Evolutionary conservation across 37 sponge, comb jelly and placozoan species (phyloP), one percentile per base, ranked within the genome.

Genomic region (Geodia barretti): DNA sequence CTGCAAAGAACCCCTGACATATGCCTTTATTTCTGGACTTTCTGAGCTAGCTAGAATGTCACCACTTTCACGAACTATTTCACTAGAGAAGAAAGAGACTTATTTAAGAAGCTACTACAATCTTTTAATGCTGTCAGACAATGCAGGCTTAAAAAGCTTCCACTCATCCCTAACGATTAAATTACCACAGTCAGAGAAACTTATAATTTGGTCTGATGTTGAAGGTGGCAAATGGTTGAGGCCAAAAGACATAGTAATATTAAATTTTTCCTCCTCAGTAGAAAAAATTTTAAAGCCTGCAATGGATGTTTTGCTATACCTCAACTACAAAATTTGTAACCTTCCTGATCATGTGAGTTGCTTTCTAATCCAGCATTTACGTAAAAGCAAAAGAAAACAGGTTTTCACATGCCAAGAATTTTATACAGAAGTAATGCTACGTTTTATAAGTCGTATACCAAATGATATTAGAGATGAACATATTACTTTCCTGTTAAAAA

Each of bases 151-250:
- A 31, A 33, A 33, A 3, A 28, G 14, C 23, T 33, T 84, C 14
- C 11, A 8, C 1, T 2, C 54, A 33, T n/a, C 79, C 0, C 21
- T 63, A 1, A 79, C 9, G 64, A 17, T 19, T 41, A 17, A n/a
- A 3, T 32, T 86, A 0, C 65, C 39, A 20, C 29, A 39, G 3
- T 74, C 37, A 20, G 40, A 63, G 1, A 0, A 62, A 2, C 8
- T 39, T 1, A 39, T 86, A n/a, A 38, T 86, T 17, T 86, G 87
- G 87, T 79, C 80, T 41, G 80, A 79, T 29, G 69, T 72, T 4
- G 68, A 68, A 41, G 73, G 73, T 33, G 84, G 79, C 31, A 20
- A 42, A 17, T 90, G 90, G 90, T 4, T 81, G n/a, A 64, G 73
- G 33, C 78, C 85, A n/a, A 40, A 24, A 29, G 39, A 84, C 41